Evolutionary conservation across 1,140 invertebrate species (phyloP).

Genomic region (Andrena cerasifolii): DNA sequence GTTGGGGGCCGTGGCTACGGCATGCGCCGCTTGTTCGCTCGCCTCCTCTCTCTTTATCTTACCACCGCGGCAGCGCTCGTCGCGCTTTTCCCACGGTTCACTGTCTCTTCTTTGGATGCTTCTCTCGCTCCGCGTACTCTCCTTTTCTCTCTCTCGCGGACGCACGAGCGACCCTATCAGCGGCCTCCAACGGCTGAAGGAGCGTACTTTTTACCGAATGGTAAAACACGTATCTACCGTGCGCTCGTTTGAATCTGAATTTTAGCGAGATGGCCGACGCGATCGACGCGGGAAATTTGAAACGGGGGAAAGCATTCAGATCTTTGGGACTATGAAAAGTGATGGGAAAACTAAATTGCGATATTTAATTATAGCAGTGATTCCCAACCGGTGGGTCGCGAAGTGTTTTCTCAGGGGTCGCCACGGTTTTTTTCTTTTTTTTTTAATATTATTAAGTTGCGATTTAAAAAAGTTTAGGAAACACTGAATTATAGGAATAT

Average conservation of each 20-base stretch:
- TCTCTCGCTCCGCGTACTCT: conserved; percentile 34
- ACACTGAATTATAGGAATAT: no score
- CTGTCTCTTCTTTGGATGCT: conserved; percentile 29
- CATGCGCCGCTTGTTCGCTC: conserved; percentile 66
- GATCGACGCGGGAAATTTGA: background rate
- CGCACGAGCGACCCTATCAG: conserved; percentile 1
- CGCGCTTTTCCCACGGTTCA: conserved; percentile 44
- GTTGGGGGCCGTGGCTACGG: conserved; percentile 69
- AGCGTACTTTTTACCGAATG: background rate
- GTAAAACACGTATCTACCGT: background rate
- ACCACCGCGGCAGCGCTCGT: conserved; percentile 5
- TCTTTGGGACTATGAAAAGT: no score
- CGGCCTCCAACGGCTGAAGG: conserved; percentile 6
- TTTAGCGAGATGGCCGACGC: conserved; percentile 24
- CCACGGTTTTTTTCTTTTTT: no score
- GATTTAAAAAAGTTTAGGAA: no score
- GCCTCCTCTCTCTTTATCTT: conserved; percentile 42
- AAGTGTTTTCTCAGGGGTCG: no score
- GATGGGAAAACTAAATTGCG: no score
- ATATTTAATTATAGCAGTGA: no score
- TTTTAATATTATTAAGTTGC: no score
- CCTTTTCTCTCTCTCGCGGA: conserved; percentile 36
- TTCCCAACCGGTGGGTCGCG: no score
- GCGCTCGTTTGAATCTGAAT: background rate
- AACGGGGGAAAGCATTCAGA: background rate